Percentiles rank a stretch among this genome's conserved stretches.
Evolutionary conservation across 2,113 vertebrate species (phyloP).

Genomic region (Petaurus breviceps): DNA sequence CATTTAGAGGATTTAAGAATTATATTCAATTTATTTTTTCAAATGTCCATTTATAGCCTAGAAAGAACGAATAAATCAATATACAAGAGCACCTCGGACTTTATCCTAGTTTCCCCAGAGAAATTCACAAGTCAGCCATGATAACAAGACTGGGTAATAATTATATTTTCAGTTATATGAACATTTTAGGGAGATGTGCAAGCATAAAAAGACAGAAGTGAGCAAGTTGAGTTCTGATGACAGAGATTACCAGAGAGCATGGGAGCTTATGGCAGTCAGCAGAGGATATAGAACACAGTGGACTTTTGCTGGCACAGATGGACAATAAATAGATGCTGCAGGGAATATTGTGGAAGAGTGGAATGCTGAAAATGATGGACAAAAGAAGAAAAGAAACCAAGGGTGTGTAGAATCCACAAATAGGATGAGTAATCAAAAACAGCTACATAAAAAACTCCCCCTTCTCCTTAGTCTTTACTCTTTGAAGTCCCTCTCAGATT

Average conservation of each 20-base stretch:
- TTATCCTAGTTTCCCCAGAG: not conserved
- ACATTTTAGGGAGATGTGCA: not conserved
- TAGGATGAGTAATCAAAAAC: not conserved
- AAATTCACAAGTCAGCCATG: not conserved
- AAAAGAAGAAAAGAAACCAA: not conserved
- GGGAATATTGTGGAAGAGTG: not conserved
- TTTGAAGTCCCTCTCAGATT: not conserved
- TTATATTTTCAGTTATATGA: not conserved
- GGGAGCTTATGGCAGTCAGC: not conserved
- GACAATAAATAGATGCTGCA: not conserved
- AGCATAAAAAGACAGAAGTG: not conserved
- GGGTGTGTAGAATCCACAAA: not conserved
- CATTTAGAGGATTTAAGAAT: not conserved
- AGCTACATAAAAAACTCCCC: not conserved
- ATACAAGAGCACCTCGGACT: not conserved
- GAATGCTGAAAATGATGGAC: not conserved
- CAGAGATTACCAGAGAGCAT: not conserved
- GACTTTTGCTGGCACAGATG: not conserved
- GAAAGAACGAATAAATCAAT: not conserved
- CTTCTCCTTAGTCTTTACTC: not conserved
- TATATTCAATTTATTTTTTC: not conserved
- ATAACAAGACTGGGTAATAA: not conserved
- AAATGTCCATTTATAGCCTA: not conserved
- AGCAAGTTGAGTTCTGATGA: not conserved
- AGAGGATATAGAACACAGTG: not conserved